Conservation (phyloP, 2,888 invertebrate genomes). For the Chloroclysta siterata region DNA sequence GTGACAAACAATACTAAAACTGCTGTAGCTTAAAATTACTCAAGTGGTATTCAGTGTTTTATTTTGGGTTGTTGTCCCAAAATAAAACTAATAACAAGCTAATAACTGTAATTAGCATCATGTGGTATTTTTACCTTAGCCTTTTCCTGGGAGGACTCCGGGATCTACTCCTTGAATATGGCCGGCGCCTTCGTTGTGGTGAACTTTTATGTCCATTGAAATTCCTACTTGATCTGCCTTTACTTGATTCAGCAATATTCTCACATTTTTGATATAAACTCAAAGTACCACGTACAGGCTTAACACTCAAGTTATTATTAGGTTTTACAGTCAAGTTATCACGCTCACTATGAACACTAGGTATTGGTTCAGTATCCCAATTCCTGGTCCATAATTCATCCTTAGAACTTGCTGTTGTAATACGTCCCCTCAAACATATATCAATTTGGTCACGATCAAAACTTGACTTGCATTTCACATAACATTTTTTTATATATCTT, state of each 20-base stretch:
- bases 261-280: slow-evolving; percentile 85
- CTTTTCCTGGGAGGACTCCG: slow-evolving; percentile 81
- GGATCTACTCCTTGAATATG: slow-evolving; percentile 72
- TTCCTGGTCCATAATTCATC: slow-evolving; percentile 95
- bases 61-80: too few relatives aligned
- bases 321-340: slow-evolving; percentile 87
- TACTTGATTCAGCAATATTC: slow-evolving; percentile 56
- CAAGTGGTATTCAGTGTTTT: too few relatives aligned
- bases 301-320: slow-evolving; percentile 87
- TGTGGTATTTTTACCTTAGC: slow-evolving; percentile 61
- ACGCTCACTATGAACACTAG: slow-evolving; percentile 92
- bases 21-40: too few relatives aligned
- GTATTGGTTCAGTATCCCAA: slow-evolving; percentile 97
- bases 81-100: too few relatives aligned
- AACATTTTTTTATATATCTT: slow-evolving; percentile 96
- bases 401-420: slow-evolving; percentile 94
- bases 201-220: slow-evolving; percentile 63
- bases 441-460: slow-evolving; percentile 97
- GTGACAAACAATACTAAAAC: slow-evolving; percentile 5
- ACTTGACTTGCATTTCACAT: slow-evolving; percentile 94
- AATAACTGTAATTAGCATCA: not conserved
- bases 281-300: slow-evolving; percentile 85
- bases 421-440: slow-evolving; percentile 96
- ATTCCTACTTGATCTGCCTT: slow-evolving; percentile 54
- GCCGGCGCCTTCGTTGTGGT: slow-evolving; percentile 68